Evolutionary conservation across 1,140 invertebrate species (phyloP).

Genomic region (Zaprionus gabonicus): DNA sequence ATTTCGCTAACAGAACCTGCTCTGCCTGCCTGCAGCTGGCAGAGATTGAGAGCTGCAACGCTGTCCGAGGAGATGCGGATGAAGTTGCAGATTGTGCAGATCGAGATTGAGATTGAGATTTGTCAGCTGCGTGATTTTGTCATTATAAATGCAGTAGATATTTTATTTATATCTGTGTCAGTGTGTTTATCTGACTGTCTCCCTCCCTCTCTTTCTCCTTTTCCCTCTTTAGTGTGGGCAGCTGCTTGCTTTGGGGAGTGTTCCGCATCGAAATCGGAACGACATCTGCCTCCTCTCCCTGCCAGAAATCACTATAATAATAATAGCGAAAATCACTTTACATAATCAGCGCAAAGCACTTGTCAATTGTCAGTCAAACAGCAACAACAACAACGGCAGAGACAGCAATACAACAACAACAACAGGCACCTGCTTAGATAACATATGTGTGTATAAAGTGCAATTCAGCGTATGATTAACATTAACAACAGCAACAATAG

Average conservation of each 20-base stretch:
- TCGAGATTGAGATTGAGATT: slow-evolving; percentile 13
- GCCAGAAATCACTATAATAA: slow-evolving; percentile 1
- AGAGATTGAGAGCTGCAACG: slow-evolving; percentile 19
- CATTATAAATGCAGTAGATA: not conserved
- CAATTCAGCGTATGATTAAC: slow-evolving; percentile 81
- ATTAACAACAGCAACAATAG: slow-evolving; percentile 51
- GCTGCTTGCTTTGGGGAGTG: slow-evolving; percentile 51
- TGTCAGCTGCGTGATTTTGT: not conserved
- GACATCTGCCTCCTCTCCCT: slow-evolving; percentile 35
- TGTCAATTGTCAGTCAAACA: slow-evolving; percentile 36
- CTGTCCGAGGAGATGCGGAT: not conserved
- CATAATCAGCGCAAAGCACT: slow-evolving; percentile 50
- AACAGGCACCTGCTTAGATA: slow-evolving; percentile 59
- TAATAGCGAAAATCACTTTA: slow-evolving; percentile 43
- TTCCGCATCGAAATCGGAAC: slow-evolving; percentile 37
- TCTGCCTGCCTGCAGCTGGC: slow-evolving; percentile 7
- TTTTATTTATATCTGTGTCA: slow-evolving; percentile 3
- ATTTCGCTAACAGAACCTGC: slow-evolving; percentile 47
- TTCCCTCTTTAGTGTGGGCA: slow-evolving; percentile 22
- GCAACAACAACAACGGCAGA: slow-evolving; percentile 19
- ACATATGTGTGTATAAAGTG: slow-evolving; percentile 63
- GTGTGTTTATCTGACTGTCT: not conserved
- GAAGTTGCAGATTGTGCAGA: not conserved
- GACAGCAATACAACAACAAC: slow-evolving; percentile 3
- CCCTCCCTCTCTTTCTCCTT: not conserved